Conservation (phyloP, 2,113 vertebrate genomes). For the Aegotheles bennettii region DNA sequence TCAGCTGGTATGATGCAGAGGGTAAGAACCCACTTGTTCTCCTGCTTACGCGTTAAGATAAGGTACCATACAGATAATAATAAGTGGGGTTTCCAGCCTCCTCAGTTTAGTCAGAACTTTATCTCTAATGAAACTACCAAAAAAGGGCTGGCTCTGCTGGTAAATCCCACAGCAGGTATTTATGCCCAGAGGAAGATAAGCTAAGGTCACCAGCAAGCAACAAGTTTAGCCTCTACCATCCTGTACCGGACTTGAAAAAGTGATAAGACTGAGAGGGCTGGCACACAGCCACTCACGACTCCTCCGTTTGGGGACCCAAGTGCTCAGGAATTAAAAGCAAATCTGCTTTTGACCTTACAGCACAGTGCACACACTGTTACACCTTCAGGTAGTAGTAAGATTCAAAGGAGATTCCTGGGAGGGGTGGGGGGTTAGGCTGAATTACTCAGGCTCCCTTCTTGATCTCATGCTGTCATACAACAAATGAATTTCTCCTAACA, state of each 20-base stretch:
- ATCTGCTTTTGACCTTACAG: not conserved
- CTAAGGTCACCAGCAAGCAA: not conserved
- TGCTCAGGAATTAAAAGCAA: not conserved
- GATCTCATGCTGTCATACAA: not conserved
- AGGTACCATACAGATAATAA: not conserved
- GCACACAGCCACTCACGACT: not conserved
- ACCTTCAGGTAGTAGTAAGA: not conserved
- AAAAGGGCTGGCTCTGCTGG: not conserved
- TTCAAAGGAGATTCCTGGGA: not conserved
- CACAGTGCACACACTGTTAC: not conserved
- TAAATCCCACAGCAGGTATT: not conserved
- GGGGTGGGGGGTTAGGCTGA: too few relatives aligned
- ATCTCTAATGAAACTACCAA: not conserved
- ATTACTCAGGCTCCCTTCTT: not conserved
- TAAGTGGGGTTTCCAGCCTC: not conserved
- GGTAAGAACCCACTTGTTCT: not conserved
- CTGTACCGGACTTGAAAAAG: not conserved
- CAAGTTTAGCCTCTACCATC: not conserved
- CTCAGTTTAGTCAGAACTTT: not conserved
- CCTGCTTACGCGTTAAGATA: not conserved
- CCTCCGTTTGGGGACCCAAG: not conserved
- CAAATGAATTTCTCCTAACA: not conserved
- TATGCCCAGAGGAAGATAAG: not conserved
- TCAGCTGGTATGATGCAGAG: not conserved
- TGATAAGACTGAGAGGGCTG: not conserved